Base-by-base conservation (phyloP, 2,113 vertebrate species). In the Buteo buteo region DNA sequence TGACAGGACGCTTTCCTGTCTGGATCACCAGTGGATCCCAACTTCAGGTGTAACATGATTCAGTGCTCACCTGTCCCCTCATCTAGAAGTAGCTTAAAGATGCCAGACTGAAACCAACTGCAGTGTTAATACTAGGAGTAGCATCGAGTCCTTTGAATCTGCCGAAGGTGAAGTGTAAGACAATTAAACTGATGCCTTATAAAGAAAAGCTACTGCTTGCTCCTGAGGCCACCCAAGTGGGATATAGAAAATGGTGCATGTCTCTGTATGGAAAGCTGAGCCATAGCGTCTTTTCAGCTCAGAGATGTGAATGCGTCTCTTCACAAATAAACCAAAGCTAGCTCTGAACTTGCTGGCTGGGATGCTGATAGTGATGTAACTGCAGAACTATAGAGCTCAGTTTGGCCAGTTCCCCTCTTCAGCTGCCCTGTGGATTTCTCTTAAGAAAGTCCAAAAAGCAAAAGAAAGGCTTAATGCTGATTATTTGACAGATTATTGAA, bases 281-380 rank as follows among this genome's bases (percentile, higher is more conserved):
- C 15, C 11, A 2, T 14, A 13, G 36, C 34, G 50, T 8, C 31
- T 76, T 87, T 90, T 29, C 38, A 64, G 50, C 34, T 79, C 19
- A 66, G 54, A 67, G 26, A 26, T 71, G 6, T 0, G 1, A 87
- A 50, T 18, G 5, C 5, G 6, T 28, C 25, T 76, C 40, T 58
- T 82, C 29, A 87, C 12, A 61, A 47, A 31, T 36, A 44, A 84
- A 57, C 1, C 1, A 40, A 70, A 86, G 8, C 7, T 74, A 29
- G 2, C 32, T 74, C 59, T 62, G 77, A 71, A 34, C 9, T 66
- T 0, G 0, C 26, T 32, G 13, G 6, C 22, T 54, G 45, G 21
- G 50, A 13, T 78, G 7, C 13, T n/a, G 22, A 6, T 32, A 31
- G 19, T 10, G 31, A 40, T 58, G 16, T 40, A 62, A 81, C 13